These are phyloP conservation scores for Myrmecobius fasciatus DNA, from an alignment of 2,113 vertebrate species.

Conservation along the genomic window DNA sequence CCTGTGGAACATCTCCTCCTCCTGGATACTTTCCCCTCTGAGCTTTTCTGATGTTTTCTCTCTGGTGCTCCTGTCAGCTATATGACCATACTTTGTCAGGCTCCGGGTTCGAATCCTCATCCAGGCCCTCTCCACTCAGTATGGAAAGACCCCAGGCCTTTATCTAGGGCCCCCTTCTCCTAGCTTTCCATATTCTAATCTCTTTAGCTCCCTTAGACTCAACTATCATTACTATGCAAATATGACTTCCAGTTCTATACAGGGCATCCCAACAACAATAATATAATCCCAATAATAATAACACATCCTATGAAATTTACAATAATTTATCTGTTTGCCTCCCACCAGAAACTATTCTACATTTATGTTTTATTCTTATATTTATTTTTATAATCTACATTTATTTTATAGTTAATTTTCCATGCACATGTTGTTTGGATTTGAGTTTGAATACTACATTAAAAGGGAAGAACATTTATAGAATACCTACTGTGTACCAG, in stretches of 20 bases:
- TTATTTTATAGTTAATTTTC: not conserved
- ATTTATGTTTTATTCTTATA: not conserved
- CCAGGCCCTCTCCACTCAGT: not conserved
- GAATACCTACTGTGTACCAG: not conserved
- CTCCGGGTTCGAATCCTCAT: not conserved
- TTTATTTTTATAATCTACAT: not conserved
- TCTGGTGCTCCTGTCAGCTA: not conserved
- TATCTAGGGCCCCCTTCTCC: not conserved
- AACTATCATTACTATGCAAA: not conserved
- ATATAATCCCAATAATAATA: not conserved
- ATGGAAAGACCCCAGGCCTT: not conserved
- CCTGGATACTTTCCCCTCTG: not conserved
- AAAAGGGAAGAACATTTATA: not conserved
- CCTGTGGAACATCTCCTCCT: not conserved
- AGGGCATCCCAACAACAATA: not conserved
- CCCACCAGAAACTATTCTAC: not conserved
- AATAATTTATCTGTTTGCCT: not conserved
- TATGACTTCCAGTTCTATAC: not conserved
- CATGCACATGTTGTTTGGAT: not conserved
- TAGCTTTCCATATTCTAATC: not conserved
- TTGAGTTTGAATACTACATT: not conserved
- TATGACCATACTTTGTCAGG: not conserved
- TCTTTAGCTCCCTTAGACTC: not conserved
- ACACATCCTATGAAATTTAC: too few species aligned
- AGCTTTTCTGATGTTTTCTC: not conserved